Base-by-base conservation (phyloP, 2,113 vertebrate species). In the Chelonoidis abingdonii region DNA sequence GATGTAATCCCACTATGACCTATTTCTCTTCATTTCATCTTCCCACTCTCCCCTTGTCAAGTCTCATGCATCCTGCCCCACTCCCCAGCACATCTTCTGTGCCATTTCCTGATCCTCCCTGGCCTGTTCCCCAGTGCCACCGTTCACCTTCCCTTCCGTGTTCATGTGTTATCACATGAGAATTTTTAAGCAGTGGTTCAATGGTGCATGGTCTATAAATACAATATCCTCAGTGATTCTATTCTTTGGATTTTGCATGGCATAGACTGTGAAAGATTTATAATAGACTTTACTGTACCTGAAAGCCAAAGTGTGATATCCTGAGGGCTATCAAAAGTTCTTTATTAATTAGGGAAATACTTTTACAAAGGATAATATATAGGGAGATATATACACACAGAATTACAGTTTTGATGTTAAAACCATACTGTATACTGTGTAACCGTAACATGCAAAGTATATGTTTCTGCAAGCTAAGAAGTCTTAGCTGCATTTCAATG, bases 61-160 rank as follows among this genome's bases (percentile, higher is more conserved):
- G 94, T 94, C 95, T 96, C 90, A 90, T 94, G 80, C 76, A 95
- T 95, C 93, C 96, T 87, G 82, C 75, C 91, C 85, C 87, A 85
- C 84, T 65, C 94, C 95, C 95, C 93, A 96, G 95, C 94, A 95
- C 94, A 89, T 96, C 95, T 95, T 97, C 1, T 0, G 69, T 69
- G 31, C 4, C 16, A 89, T 90, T 95, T 94, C 65, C 85, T 87
- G 0, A 0, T 93, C 1, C 65, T 93, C 87, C 96, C 97, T 96
- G 92, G 96, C 96, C 96, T 96, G 80, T 86, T 93, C 56, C 81
- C 95, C 91, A 90, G 84, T 14, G 0, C 13, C 72, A 76, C 12
- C 41, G 3, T 27, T 41, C 41, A 44, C 12, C 75, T 89, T 96
- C 90, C 85, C 90, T 90, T 95, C 94, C 89, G 90, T 95, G 92